phyloP scores from a whole-genome alignment of 2,113 vertebrate genomes.

The Mixornis gularis region DNA sequence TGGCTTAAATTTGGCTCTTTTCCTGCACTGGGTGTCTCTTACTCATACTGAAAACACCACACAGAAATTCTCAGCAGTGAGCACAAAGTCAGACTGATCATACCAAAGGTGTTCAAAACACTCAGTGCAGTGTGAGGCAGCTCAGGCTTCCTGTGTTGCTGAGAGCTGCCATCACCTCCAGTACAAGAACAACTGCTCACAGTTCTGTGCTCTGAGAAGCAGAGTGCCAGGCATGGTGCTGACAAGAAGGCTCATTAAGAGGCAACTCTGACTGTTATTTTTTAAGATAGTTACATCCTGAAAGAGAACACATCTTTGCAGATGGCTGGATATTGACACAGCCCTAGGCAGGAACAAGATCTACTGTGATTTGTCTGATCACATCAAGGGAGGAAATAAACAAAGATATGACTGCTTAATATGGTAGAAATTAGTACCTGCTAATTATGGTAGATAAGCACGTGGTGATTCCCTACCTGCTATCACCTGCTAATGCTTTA shows the following conservation, averaged over 20 bases:
- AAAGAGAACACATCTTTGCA: background rate
- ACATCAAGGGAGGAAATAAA: background rate
- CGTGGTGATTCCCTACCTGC: background rate
- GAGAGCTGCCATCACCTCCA: background rate
- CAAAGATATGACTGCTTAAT: background rate
- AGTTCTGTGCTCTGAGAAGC: background rate
- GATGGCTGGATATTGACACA: background rate
- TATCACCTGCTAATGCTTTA: background rate
- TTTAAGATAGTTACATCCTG: background rate
- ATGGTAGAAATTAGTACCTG: background rate
- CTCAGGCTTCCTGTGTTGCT: background rate
- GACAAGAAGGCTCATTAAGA: background rate
- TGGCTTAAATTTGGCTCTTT: background rate
- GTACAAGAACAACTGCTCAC: rapidly evolving
- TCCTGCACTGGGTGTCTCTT: background rate
- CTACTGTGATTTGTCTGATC: background rate
- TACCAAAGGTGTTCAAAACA: background rate
- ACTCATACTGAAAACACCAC: background rate
- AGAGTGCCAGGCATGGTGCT: background rate
- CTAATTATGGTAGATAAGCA: background rate
- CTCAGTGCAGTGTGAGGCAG: rapidly evolving
- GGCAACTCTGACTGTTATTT: background rate
- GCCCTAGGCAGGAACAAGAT: background rate
- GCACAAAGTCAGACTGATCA: background rate
- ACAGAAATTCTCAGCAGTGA: background rate